Evolutionary conservation across 2,113 vertebrate species (phyloP).

Genomic region (Naja naja): DNA sequence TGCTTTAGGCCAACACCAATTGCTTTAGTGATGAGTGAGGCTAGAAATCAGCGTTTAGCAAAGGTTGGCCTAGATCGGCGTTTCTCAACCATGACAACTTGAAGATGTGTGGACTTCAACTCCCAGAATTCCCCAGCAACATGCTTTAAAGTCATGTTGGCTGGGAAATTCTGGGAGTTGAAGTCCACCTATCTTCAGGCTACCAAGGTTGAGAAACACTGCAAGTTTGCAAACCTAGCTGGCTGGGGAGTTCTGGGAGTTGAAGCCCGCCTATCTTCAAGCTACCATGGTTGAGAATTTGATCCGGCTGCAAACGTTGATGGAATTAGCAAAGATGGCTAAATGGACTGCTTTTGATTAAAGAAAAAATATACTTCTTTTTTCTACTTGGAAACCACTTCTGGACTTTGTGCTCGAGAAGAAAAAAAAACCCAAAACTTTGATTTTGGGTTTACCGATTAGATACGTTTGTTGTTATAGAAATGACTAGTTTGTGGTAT

Average conservation of each 20-base stretch:
- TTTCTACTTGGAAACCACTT: not conserved
- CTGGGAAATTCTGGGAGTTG: not conserved
- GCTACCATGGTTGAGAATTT: not conserved
- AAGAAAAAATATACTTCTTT: not conserved
- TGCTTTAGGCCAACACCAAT: not conserved
- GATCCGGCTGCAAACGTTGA: not conserved
- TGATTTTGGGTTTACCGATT: not conserved
- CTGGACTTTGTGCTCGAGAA: not conserved
- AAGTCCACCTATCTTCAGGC: too few relatives aligned
- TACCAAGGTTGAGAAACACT: too few relatives aligned
- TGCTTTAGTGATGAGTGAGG: not conserved
- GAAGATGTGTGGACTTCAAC: not conserved
- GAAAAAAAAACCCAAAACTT: not conserved
- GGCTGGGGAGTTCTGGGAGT: too few relatives aligned
- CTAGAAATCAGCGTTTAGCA: not conserved
- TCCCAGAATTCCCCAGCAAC: not conserved
- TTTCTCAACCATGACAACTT: not conserved
- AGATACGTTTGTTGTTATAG: not conserved
- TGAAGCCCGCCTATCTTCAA: not conserved
- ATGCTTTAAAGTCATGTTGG: not conserved
- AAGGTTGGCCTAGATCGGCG: not conserved
- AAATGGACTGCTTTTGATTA: not conserved
- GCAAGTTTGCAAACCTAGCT: too few relatives aligned
- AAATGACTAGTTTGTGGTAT: not conserved
- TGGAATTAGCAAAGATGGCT: not conserved